phyloP scores from a whole-genome alignment of 2,113 vertebrate species.

The Columbina picui region DNA sequence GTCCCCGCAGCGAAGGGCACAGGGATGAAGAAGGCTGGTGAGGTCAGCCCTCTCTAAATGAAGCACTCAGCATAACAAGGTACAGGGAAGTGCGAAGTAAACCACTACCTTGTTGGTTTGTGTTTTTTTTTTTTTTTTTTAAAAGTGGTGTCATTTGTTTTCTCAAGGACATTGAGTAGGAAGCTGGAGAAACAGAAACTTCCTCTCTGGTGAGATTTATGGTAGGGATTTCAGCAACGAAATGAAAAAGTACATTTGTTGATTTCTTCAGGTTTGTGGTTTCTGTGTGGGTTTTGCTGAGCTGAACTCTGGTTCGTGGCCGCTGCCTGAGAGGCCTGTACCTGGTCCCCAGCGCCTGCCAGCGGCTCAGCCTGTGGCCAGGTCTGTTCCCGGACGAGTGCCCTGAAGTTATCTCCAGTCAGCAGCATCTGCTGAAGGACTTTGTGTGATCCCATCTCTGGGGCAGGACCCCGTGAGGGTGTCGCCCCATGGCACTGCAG shows the following conservation, averaged over 20 bases:
- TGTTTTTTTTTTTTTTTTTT: background rate
- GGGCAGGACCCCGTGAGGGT: rapidly evolving
- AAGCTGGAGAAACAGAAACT: constrained; percentile 68
- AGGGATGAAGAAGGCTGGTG: constrained; percentile 52
- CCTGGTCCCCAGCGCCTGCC: rapidly evolving
- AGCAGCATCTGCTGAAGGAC: rapidly evolving
- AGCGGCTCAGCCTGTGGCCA: rapidly evolving
- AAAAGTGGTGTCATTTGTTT: constrained; percentile 48
- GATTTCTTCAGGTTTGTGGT: background rate
- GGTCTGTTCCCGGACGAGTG: rapidly evolving
- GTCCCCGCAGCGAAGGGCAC: constrained; percentile 30
- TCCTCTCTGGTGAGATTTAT: constrained; percentile 60
- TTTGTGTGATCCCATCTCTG: rapidly evolving
- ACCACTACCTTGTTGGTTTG: background rate
- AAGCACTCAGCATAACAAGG: constrained; percentile 62
- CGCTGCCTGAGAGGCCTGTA: background rate
- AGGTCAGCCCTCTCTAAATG: constrained; percentile 56
- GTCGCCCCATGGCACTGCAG: rapidly evolving
- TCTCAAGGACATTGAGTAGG: constrained; percentile 67
- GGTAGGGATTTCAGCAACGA: constrained; percentile 19
- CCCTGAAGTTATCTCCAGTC: background rate
- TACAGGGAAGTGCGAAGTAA: constrained; percentile 39
- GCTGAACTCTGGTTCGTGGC: background rate
- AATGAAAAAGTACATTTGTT: background rate
- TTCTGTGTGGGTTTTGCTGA: background rate